phyloP scores from a whole-genome alignment of 2,888 invertebrate genomes.

The Nemurella pictetii region DNA sequence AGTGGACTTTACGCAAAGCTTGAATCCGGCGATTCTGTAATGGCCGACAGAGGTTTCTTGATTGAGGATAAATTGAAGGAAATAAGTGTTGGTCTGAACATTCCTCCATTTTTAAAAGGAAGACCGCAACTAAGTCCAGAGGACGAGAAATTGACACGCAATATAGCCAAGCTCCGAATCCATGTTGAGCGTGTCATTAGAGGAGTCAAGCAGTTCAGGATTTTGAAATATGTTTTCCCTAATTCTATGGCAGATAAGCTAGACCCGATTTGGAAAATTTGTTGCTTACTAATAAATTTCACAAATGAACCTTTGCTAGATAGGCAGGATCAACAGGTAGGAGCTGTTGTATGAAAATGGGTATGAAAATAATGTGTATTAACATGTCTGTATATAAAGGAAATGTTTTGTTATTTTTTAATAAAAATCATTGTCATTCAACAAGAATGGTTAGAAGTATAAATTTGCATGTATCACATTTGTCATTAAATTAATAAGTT shows the following conservation, averaged over 20 bases:
- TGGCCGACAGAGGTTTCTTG: slow-evolving; percentile 44
- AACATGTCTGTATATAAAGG: no score
- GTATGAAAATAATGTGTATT: no score
- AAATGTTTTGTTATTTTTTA: no score
- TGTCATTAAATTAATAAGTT: no score
- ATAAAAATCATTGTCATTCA: no score
- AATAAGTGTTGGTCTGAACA: slow-evolving; percentile 34
- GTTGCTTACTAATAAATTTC: slow-evolving; percentile 30
- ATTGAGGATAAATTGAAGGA: slow-evolving; percentile 40
- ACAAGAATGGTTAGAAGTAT: no score
- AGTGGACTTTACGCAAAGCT: slow-evolving; percentile 39
- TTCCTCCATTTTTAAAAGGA: slow-evolving; percentile 39
- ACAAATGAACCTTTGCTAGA: slow-evolving; percentile 6
- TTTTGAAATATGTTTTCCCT: no score
- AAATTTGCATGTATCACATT: no score
- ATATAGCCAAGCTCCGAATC: slow-evolving; percentile 39
- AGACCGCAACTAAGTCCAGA: slow-evolving; percentile 20
- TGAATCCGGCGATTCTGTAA: slow-evolving; percentile 41
- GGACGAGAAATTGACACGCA: background rate
- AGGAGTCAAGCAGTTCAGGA: slow-evolving; percentile 41
- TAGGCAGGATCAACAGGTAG: no score
- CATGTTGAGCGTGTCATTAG: slow-evolving; percentile 42
- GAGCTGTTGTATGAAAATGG: no score
- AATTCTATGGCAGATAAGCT: no score
- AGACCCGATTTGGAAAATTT: no score